Base-by-base conservation (phyloP, 2,888 invertebrate species). In the Cylloceria caligata region DNA sequence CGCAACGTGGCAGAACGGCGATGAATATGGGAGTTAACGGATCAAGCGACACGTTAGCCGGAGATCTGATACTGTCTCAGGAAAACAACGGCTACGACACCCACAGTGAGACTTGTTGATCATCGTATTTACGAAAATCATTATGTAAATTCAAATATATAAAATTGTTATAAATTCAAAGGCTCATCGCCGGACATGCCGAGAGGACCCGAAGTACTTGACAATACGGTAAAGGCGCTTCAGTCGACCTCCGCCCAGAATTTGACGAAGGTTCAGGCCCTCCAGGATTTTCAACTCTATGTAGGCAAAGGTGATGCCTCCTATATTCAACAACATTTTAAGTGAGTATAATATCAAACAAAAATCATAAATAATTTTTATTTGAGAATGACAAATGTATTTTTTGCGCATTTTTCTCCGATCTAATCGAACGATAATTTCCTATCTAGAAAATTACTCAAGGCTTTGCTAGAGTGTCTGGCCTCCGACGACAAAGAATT, bases 391-490 rank as follows among this genome's bases (percentile, higher is more conserved):
- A 49, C 7, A 21, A 21, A 4, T 49, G 21, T 9, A 7, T 24
- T 27, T 55, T 55, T 21, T 19, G 2, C 6, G 47, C 16, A 24
- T 30, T 57, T 57, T 13, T n/a, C n/a, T 3, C 7, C n/a, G 30
- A 57, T 57, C 16, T n/a, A 55, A 55, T n/a, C 4, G n/a, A 27
- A 55, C 5, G 1, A 24, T 27, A 5, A 30, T 30, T 27, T 69
- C 7, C 19, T 34, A 87, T 90, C 52, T 83, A 93, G 93, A 83
- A 91, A 91, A 87, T 91, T 95, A 68, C 92, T 98, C 84, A 95
- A 97, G 79, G 95, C 97, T 85, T 94, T 98, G 74, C 93, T 98
- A 47, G 97, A 96, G 69, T 96, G 96, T 86, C 92, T 98, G 45
- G 91, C 92, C n/a, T 93, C 91, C 74, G 95, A 94, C 0, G 93